Evolutionary conservation across 2,113 vertebrate species (phyloP), one percentile per base, ranked within the genome.

Genomic region (Scalopus aquaticus): DNA sequence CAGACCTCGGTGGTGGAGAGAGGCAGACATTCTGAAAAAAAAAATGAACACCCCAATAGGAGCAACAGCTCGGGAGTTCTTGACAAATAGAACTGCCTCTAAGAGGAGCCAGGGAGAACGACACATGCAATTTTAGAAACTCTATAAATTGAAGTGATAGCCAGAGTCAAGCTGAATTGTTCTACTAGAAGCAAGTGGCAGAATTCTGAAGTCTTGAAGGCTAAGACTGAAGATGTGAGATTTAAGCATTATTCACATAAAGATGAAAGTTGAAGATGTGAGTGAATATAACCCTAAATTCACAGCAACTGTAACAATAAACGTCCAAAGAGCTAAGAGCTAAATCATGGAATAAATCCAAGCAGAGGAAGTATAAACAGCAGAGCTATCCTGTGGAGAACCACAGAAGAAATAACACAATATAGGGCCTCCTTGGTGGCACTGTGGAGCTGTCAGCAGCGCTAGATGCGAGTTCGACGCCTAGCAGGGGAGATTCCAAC

Each of bases 221-320:
- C 58, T 26, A 91, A 35, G 28, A 74, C 0, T 9, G n/a, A 88
- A 74, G 10, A 51, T 28, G 39, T 49, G 12, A 24, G 49, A 49
- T 64, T 78, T 54, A 62, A 65, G 39, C 44, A 22, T 85, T 73
- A 81, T 44, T 35, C 37, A 74, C 70, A 39, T 30, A 44, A 56
- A 77, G 35, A 77, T 49, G 24, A 77, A 93, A 85, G 10, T 46
- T 86, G 30, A 94, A 93, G 49, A 78, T n/a, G 26, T 72, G 24
- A 74, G 26, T 20, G 69, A 39, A 88, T 49, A 15, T 74, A 58
- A 64, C 15, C 62, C 35, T 82, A 78, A 80, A 94, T 58, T 87
- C 80, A 90, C 35, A 84, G 58, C 58, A 94, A 62, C 46, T 94
- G 30, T 84, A 90, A 73, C 2, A 88, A 85, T 28, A 84, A 86